Conservation (phyloP, 2,113 vertebrate genomes). For the Centropus unirufus region DNA sequence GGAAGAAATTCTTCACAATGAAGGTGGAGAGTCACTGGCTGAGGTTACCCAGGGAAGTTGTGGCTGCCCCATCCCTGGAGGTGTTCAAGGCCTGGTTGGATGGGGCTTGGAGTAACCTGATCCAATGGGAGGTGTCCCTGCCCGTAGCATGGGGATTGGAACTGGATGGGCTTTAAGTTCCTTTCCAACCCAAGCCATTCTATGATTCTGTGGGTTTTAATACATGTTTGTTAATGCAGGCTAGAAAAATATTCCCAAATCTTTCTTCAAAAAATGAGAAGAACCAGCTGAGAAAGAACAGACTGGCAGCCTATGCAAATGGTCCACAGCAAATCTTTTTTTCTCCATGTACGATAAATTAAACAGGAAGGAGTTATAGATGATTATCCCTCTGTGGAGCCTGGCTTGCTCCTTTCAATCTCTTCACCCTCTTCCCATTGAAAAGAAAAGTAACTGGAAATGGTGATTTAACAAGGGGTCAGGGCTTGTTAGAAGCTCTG, state of each 20-base stretch:
- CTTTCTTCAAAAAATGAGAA: not conserved
- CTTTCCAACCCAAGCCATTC: no score
- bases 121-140: no score
- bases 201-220: not conserved
- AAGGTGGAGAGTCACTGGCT: no score
- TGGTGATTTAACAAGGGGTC: not conserved
- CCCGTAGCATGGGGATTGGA: no score
- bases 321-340: not conserved
- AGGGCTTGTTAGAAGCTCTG: not conserved
- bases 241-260: not conserved
- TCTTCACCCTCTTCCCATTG: not conserved
- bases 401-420: not conserved
- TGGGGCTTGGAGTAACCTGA: no score
- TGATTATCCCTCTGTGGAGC: not conserved
- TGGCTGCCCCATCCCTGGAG: no score
- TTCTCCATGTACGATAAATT: fast-evolving
- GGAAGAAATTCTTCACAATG: no score
- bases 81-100: no score
- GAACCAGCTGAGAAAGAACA: not conserved
- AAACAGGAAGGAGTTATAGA: not conserved
- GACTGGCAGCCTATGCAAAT: not conserved
- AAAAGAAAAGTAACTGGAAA: not conserved
- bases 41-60: no score
- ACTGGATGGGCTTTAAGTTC: no score
- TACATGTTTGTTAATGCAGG: not conserved